Base-by-base conservation (phyloP, 2,888 invertebrate genomes). In the Allolobophora icterica region DNA sequence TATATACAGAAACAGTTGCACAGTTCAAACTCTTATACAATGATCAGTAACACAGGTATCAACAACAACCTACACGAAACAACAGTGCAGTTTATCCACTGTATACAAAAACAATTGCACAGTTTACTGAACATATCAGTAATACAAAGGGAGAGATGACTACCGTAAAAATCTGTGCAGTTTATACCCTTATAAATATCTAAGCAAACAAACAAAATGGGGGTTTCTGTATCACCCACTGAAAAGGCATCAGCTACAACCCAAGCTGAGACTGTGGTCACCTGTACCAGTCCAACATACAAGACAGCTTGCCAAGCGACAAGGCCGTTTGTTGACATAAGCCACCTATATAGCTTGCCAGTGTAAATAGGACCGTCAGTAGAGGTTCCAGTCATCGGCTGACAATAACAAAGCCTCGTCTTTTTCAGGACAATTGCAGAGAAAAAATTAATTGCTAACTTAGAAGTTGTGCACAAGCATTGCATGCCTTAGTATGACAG, bases 1-100 rank as follows among this genome's bases (percentile, higher is more conserved):
- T n/a, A 42, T 13, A 52, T 52, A 52, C 71, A n/a, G 30, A 71
- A 71, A 71, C 71, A 71, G 71, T n/a, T 71, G 71, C 71, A 71
- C 71, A 71, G 71, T 71, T 71, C n/a, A 71, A 71, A 71, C 71
- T 71, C 30, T 71, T 71, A 71, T 71, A 71, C n/a, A 30, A 71
- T n/a, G 71, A 71, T 21, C 52, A 24, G 52, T 24, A 52, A 24
- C 11, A 52, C 3, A 52, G 24, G 52, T 1, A 52, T 71, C n/a
- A 71, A n/a, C 71, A 71, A n/a, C 2, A 4, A n/a, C 11, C 71
- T n/a, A 71, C 8, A 71, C 17, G 24, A 71, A 71, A n/a, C 71
- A 52, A 52, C 24, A 24, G 52, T 52, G 52, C 52, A 52, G 11
- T 52, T 52, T 52, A 52, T 24, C 24, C 52, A 24, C 52, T 52